Evolutionary conservation across 2,888 invertebrate species (phyloP), one percentile per base, ranked within the genome.

Genomic region (Drosophila ustulata): DNA sequence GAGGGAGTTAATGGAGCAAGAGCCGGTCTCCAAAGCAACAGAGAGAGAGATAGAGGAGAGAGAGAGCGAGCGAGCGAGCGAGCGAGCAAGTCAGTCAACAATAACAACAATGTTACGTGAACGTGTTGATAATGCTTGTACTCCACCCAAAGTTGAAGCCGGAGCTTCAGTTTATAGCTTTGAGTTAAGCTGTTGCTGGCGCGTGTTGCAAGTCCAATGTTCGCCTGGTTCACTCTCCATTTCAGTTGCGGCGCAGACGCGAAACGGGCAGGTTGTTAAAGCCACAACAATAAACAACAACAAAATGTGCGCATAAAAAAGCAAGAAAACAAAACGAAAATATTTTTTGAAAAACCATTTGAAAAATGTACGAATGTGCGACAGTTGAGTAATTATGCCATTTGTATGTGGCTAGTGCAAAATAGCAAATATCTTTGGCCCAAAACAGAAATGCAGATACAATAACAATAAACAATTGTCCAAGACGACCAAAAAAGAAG

Each of bases 241-340:
- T 82, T 88, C 83, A 84, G 83, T 84, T 72, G 75, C 59, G 61
- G 57, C 70, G 68, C 73, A 71, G 67, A 66, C 89, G 78, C 68
- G 73, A 56, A 66, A 34, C 75, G 73, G 56, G 65, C 71, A 68
- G 74, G 79, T 88, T 76, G 78, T 76, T 4, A 45, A 52, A 32
- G 55, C 45, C 52, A 47, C 37, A n/a, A 32, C 32, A 37, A 34
- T 11, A 61, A 53, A 28, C 41, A 11, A 37, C 37, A 37, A 46
- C 43, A 61, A 53, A 28, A 49, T 32, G 55, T 34, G 50, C 34
- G 25, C 53, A 43, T 41, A 50, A 59, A 34, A 28, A 56, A 41
- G 8, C 9, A 39, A 45, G 30, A 41, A 37, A 58, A 32, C 7
- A 47, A 46, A 23, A 18, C 39, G 13, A 41, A 41, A 41, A 41